Evolutionary conservation across 2,888 invertebrate genomes (phyloP).

Genomic region (Syritta pipiens): DNA sequence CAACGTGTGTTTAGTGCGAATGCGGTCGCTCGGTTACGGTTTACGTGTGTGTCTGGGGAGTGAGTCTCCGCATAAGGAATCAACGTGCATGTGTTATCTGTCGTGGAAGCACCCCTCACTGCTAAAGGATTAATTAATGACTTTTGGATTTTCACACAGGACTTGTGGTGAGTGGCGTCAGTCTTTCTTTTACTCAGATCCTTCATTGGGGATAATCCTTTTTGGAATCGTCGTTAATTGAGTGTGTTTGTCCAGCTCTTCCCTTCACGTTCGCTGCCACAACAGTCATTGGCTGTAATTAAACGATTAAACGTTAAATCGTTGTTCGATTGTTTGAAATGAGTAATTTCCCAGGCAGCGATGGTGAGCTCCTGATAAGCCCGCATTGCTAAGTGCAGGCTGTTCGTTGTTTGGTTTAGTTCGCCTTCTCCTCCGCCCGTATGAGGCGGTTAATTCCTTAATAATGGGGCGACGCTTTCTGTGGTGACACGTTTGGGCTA

Average conservation of each 20-base stretch:
- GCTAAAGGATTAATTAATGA: constrained; percentile 48
- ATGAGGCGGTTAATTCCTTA: constrained; percentile 19
- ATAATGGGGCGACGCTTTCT: constrained; percentile 7
- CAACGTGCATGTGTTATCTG: too few species aligned
- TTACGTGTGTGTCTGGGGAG: constrained; percentile 12
- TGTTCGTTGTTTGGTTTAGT: not conserved
- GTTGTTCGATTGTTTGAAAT: constrained; percentile 21
- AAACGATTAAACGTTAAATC: constrained; percentile 28
- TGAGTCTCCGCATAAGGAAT: too few species aligned
- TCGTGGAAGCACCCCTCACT: too few species aligned
- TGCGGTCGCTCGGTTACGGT: too few species aligned
- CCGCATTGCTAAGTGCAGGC: constrained; percentile 8
- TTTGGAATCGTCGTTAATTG: not conserved
- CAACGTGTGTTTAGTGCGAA: too few species aligned
- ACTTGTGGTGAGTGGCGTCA: constrained; percentile 44
- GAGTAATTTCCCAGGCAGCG: constrained; percentile 15
- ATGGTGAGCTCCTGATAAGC: constrained; percentile 24
- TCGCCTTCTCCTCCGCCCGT: not conserved
- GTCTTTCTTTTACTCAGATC: not conserved
- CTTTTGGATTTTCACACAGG: constrained; percentile 35
- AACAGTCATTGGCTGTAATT: constrained; percentile 37
- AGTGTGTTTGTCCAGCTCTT: constrained; percentile 28
- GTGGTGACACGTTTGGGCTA: not conserved
- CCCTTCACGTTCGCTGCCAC: not conserved
- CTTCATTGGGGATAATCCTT: not conserved